Evolutionary conservation across 2,113 vertebrate genomes (phyloP), one percentile per base, ranked within the genome.

Genomic region (Boulengerochromis microlepis): DNA sequence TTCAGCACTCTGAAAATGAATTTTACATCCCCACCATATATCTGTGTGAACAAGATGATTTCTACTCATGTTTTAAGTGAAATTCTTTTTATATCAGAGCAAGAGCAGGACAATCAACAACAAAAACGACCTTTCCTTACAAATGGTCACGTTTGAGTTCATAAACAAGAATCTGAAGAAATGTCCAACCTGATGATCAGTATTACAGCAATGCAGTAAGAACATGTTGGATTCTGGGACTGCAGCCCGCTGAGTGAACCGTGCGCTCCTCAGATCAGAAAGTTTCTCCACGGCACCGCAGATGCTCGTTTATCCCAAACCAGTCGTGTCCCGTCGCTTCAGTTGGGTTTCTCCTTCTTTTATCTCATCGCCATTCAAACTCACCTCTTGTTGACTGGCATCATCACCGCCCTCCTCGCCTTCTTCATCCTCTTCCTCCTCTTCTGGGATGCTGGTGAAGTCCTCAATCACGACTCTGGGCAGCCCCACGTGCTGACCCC

Each of bases 391-490:
- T 31, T 52, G 42, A 29, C 45, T 50, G 45, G 6, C 71, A 76
- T 31, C 24, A 11, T 0, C 16, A 57, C 35, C 2, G n/a, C 40
- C 19, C 26, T 31, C 40, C 24, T 76, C 5, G 5, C 40, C 40
- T 26, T 47, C 69, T 47, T 29, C 69, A 5, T 76, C 71, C 38
- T 84, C 24, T 16, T 80, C 56, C 26, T 19, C 29, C 29, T 64
- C 59, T 33, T 64, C 84, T 1, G 16, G 88, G 35, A 87, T 71
- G 52, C 74, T 84, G 74, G 89, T 90, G 42, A 90, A 86, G 82
- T 90, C 89, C 33, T 90, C 38, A 16, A 90, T 76, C 69, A 87
- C 74, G 2, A 90, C 89, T n/a, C 52, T 74, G 10, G 89, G 81
- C 59, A 87, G 66, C 18, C 59, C 66, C 53, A 0, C 2, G 3